phyloP scores from a whole-genome alignment of 2,797 vertebrate species.

The Clamator glandarius region DNA sequence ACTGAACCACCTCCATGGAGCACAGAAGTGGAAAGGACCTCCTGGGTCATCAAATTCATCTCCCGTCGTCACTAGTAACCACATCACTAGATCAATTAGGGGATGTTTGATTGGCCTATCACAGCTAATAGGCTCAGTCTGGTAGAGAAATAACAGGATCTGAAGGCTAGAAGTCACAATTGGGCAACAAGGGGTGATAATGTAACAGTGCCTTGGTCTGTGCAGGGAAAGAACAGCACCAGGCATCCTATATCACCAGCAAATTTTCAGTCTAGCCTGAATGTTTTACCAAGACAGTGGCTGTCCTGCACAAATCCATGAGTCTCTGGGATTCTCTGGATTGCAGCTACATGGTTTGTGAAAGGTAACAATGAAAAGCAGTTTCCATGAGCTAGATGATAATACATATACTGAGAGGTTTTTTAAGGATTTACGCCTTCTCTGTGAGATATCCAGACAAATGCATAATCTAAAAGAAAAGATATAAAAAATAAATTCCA shows the following conservation, averaged over 20 bases:
- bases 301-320: not conserved
- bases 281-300: not conserved
- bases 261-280: not conserved
- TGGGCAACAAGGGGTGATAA: not conserved
- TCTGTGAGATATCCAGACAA: not conserved
- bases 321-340: not conserved
- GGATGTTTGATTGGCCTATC: conserved; percentile 29
- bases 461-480: not conserved
- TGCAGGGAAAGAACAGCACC: not conserved
- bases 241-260: not conserved
- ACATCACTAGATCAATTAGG: conserved; percentile 59
- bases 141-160: conserved; percentile 34
- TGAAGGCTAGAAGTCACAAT: not conserved
- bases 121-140: conserved; percentile 24
- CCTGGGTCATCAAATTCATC: conserved; percentile 32
- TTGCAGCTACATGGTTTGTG: not conserved
- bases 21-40: conserved; percentile 13
- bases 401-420: not conserved
- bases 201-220: not conserved
- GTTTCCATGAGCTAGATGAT: not conserved
- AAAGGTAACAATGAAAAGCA: not conserved
- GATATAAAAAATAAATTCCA: not conserved
- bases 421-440: not conserved
- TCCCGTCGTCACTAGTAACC: conserved; percentile 36
- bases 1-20: fast-evolving